Conservation (phyloP, 35 echinoderm and acorn worm genomes). For the Ophioderma brevispina region DNA sequence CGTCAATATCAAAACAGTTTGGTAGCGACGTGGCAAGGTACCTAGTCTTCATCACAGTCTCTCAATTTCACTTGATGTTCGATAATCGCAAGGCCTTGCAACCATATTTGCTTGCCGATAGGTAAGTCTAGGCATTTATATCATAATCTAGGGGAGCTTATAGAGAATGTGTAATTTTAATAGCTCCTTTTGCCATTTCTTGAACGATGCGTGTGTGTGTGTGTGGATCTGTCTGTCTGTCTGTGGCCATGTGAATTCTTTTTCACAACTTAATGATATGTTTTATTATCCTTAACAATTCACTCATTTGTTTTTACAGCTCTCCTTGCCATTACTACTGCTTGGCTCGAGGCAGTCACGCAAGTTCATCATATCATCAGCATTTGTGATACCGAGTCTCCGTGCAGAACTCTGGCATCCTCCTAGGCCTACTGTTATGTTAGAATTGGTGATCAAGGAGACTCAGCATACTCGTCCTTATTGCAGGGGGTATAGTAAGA, state of each 20-base stretch:
- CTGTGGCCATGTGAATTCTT: too few relatives aligned
- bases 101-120: slow-evolving; percentile 90
- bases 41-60: slow-evolving; percentile 74
- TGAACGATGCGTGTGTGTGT: too few relatives aligned
- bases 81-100: slow-evolving; percentile 76
- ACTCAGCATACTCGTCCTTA: slow-evolving; percentile 42
- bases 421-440: slow-evolving; percentile 79
- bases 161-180: too few relatives aligned
- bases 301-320: slow-evolving; percentile 59
- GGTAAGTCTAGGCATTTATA: slow-evolving; percentile 85
- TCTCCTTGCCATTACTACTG: slow-evolving; percentile 67
- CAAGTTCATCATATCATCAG: slow-evolving; percentile 74
- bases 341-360: slow-evolving; percentile 64
- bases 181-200: too few relatives aligned
- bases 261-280: too few relatives aligned
- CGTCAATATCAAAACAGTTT: slow-evolving; percentile 63
- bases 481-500: slow-evolving; percentile 65
- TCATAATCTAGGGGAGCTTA: too few relatives aligned
- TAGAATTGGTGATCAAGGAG: slow-evolving; percentile 73
- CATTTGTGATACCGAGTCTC: slow-evolving; percentile 84
- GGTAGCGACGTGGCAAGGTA: slow-evolving; percentile 69
- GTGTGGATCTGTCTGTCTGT: too few relatives aligned
- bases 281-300: too few relatives aligned
- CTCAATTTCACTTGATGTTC: slow-evolving; percentile 97
- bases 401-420: slow-evolving; percentile 83